Conservation (phyloP, 2,113 vertebrate species). For the Alouatta palliata region DNA sequence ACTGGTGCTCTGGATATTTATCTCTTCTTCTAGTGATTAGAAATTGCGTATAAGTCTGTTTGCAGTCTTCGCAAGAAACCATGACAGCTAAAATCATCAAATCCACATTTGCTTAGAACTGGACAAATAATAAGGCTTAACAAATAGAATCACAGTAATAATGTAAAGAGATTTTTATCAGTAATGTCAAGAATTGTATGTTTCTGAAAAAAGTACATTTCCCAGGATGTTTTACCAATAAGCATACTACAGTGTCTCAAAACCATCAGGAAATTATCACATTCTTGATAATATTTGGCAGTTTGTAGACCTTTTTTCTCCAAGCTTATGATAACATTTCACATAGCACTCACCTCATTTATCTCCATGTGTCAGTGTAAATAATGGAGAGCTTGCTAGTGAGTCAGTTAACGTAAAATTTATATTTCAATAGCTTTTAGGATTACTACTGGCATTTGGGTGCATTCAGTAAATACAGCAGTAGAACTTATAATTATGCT, state of each 20-base stretch:
- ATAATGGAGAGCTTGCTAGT: not conserved
- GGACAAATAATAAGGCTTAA: not conserved
- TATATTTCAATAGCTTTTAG: not conserved
- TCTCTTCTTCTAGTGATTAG: not conserved
- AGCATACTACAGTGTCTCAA: not conserved
- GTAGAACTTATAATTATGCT: not conserved
- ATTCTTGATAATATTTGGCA: not conserved
- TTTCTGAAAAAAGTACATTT: conserved; percentile 1
- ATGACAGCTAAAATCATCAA: not conserved
- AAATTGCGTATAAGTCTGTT: not conserved
- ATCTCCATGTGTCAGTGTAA: not conserved
- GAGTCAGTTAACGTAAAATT: conserved; percentile 24
- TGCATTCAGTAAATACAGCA: not conserved
- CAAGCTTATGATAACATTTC: not conserved
- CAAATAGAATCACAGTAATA: not conserved
- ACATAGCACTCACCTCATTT: not conserved
- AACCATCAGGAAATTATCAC: not conserved
- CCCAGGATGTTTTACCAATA: not conserved
- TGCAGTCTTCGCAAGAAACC: not conserved
- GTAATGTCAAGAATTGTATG: not conserved
- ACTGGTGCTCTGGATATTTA: not conserved
- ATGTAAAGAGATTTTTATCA: not conserved
- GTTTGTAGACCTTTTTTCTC: not conserved
- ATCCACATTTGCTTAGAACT: not conserved
- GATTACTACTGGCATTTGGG: not conserved